These are phyloP conservation scores for Climacteris rufus DNA, from an alignment of 2,113 vertebrate species.

Conservation along the genomic window DNA sequence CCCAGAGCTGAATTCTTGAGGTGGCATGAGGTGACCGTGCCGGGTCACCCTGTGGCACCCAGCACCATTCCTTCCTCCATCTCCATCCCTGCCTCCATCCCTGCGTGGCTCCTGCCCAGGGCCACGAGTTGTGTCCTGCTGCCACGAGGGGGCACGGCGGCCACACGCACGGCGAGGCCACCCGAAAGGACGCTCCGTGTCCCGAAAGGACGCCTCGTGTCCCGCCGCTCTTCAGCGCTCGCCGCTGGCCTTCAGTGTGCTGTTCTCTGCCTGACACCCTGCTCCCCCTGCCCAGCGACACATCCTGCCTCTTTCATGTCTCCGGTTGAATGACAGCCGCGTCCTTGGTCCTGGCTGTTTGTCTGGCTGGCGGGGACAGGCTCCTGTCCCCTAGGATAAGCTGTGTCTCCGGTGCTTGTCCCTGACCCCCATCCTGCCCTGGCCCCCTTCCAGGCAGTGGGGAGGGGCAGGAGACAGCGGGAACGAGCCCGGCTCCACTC, in stretches of 20 bases:
- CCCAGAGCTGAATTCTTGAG: not conserved
- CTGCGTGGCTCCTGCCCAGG: not conserved
- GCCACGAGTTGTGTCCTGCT: not conserved
- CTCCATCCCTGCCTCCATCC: not conserved
- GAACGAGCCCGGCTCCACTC: not conserved
- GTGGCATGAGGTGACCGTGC: not conserved
- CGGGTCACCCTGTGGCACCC: rapidly evolving
- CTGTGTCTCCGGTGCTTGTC: not conserved
- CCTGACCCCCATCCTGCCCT: not conserved
- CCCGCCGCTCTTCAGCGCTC: rapidly evolving
- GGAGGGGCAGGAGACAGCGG: not conserved
- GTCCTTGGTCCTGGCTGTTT: not conserved
- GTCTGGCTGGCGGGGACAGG: not conserved
- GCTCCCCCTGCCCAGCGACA: not conserved
- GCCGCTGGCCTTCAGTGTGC: not conserved
- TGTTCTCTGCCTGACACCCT: not conserved
- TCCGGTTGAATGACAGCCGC: not conserved
- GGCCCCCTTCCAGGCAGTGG: not conserved
- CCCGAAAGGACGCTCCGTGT: rapidly evolving
- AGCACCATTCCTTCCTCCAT: not conserved
- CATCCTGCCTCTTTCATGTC: not conserved
- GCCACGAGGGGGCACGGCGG: slow-evolving; percentile 56
- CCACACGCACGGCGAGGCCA: not conserved
- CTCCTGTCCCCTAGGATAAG: not conserved
- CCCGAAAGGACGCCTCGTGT: not conserved